phyloP scores from a whole-genome alignment of 2,113 vertebrate genomes.

The Mirounga angustirostris region DNA sequence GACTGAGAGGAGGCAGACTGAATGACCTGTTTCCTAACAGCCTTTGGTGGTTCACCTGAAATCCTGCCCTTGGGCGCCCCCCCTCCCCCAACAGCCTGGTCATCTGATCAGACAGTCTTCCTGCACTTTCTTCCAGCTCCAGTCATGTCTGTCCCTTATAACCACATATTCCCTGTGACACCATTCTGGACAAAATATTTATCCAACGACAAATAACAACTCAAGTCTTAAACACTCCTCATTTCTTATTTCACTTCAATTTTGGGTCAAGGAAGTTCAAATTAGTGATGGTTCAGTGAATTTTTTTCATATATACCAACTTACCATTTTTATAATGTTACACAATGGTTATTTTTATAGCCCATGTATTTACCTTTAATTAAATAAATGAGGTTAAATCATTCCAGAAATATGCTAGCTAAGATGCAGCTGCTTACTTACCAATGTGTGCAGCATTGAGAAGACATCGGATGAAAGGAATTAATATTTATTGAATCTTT shows the following conservation, averaged over 20 bases:
- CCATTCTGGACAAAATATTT: not conserved
- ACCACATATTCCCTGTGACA: not conserved
- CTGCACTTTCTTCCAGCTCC: not conserved
- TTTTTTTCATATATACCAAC: not conserved
- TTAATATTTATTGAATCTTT: not conserved
- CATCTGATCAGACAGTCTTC: not conserved
- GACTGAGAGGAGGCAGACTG: not conserved
- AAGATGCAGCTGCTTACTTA: not conserved
- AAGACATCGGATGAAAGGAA: not conserved
- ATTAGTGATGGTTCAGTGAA: not conserved
- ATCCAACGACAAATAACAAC: not conserved
- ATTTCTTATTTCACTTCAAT: not conserved
- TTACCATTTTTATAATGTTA: not conserved
- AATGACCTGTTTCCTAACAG: not conserved
- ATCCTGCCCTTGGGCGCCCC: not conserved
- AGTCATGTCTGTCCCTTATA: not conserved
- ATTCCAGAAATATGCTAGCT: not conserved
- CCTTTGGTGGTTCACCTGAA: not conserved
- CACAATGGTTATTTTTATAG: not conserved
- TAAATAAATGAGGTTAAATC: not conserved
- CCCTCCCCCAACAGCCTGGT: fast-evolving
- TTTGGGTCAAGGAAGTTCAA: not conserved
- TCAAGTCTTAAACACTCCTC: not conserved
- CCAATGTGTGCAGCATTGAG: not conserved
- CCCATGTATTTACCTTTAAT: not conserved